These are phyloP conservation scores for Dicroscelio sp. DNA, from an alignment of 2,888 invertebrate species.

Conservation along the genomic window DNA sequence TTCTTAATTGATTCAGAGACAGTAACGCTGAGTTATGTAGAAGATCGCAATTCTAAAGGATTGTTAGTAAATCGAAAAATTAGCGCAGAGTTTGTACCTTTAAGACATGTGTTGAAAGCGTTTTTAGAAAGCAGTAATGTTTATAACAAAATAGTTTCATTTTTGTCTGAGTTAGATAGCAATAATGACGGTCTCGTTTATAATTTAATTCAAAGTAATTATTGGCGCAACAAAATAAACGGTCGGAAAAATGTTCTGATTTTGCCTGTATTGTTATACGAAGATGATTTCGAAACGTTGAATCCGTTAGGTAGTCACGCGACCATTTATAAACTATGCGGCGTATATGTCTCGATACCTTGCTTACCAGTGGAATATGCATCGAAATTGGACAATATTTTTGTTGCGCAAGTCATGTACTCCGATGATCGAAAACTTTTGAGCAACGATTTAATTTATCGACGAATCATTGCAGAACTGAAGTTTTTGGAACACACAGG, in stretches of 20 bases:
- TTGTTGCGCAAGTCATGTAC: constrained; percentile 25
- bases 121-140: constrained; percentile 14
- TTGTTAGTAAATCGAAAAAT: constrained; percentile 27
- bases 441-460: constrained; percentile 9
- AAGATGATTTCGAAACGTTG: constrained; percentile 22
- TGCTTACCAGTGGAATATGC: constrained; percentile 32
- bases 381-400: constrained; percentile 48
- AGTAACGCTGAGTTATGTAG: constrained; percentile 40
- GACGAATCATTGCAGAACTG: constrained; percentile 37
- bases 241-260: background rate
- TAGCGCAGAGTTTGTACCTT: constrained; percentile 19
- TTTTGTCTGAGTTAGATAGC: background rate
- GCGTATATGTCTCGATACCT: constrained; percentile 32
- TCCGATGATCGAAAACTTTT: constrained; percentile 51
- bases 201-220: constrained; percentile 34
- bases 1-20: constrained; percentile 39
- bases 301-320: constrained; percentile 55
- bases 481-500: constrained; percentile 15
- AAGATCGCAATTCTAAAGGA: constrained; percentile 23
- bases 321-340: constrained; percentile 24
- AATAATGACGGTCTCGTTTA: background rate
- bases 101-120: constrained; percentile 5
- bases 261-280: constrained; percentile 26
- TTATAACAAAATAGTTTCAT: constrained; percentile 22
- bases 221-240: background rate